Conservation (phyloP, 2,888 invertebrate genomes). For the Oithona nana region DNA sequence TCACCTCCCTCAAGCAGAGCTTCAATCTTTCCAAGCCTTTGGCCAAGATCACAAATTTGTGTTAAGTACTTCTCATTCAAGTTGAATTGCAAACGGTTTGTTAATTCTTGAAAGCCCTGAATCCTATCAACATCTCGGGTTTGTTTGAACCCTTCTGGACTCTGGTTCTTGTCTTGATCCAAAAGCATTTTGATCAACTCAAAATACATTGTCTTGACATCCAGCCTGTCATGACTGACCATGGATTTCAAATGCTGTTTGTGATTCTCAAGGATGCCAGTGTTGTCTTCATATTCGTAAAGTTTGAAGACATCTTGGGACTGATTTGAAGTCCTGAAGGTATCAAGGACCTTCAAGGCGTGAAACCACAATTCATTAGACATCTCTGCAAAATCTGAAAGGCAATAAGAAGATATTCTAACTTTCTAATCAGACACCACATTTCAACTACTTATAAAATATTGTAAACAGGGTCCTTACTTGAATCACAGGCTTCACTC, state of each 20-base stretch:
- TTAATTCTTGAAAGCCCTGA: neutral
- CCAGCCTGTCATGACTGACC: neutral
- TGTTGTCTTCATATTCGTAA: conserved; percentile 5
- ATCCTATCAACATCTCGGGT: neutral
- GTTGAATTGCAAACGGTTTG: neutral
- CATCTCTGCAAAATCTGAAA: neutral
- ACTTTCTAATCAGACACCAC: too few relatives aligned
- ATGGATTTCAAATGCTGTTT: neutral
- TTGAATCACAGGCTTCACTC: too few relatives aligned
- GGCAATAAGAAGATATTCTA: neutral
- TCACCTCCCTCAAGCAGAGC: neutral
- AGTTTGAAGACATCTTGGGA: neutral
- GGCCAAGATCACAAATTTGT: neutral
- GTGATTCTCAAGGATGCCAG: conserved; percentile 6
- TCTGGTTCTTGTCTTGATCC: neutral
- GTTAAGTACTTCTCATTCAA: neutral
- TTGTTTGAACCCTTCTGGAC: neutral
- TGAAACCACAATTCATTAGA: neutral
- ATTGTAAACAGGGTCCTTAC: too few relatives aligned
- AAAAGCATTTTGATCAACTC: neutral
- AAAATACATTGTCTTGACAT: neutral
- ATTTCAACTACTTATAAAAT: too few relatives aligned
- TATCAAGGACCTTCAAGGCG: neutral
- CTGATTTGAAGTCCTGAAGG: neutral
- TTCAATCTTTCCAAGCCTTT: neutral